Conservation (phyloP, 2,888 invertebrate genomes). For the Chymomyza caudatula region DNA sequence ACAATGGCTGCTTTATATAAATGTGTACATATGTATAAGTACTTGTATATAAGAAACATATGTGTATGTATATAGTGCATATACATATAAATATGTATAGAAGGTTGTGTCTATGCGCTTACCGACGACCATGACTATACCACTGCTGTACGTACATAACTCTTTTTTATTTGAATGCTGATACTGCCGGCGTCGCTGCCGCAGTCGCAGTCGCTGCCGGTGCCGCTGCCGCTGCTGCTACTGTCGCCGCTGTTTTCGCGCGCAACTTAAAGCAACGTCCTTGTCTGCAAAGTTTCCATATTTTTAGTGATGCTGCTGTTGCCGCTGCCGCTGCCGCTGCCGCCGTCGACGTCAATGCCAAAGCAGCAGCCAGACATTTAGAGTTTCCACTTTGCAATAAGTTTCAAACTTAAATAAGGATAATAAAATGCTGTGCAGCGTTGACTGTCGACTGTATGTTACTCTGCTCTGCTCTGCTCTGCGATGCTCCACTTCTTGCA, state of each 20-base stretch:
- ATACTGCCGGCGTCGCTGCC: slow-evolving; percentile 21
- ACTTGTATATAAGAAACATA: slow-evolving; percentile 4
- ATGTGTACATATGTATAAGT: not conserved
- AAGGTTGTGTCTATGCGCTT: slow-evolving; percentile 13
- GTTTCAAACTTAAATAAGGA: slow-evolving; percentile 75
- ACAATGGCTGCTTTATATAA: slow-evolving; percentile 16
- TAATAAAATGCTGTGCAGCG: slow-evolving; percentile 70
- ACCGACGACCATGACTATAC: slow-evolving; percentile 35
- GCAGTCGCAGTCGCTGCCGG: slow-evolving; percentile 54
- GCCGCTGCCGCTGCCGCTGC: not conserved
- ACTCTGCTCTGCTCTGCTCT: slow-evolving; percentile 13
- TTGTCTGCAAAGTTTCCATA: slow-evolving; percentile 68
- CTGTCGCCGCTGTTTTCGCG: slow-evolving; percentile 41
- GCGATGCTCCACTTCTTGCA: not conserved
- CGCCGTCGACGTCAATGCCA: too few relatives aligned
- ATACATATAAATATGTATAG: not conserved
- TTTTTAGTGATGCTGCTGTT: slow-evolving; percentile 12
- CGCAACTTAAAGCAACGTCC: slow-evolving; percentile 43
- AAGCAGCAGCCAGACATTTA: slow-evolving; percentile 52
- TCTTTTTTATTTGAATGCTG: slow-evolving; percentile 30
- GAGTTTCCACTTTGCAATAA: slow-evolving; percentile 75
- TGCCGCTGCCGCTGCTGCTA: slow-evolving; percentile 20
- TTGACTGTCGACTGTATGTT: slow-evolving; percentile 48
- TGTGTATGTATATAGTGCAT: slow-evolving; percentile 10
- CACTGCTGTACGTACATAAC: slow-evolving; percentile 47